Conservation (phyloP, 2,888 invertebrate genomes). For the Drosophila colorata region DNA sequence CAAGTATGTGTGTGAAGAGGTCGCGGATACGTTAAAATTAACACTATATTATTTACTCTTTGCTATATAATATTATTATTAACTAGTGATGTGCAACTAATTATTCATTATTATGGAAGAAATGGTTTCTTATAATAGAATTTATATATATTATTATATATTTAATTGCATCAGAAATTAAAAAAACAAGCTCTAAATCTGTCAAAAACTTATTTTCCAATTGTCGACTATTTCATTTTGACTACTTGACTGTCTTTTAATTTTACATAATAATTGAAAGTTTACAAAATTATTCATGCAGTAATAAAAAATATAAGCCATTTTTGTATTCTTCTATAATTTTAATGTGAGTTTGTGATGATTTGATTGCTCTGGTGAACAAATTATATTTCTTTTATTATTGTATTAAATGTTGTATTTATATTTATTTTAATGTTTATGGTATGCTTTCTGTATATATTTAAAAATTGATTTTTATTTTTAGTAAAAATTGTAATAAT, state of each 20-base stretch:
- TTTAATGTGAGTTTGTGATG: conserved; percentile 33
- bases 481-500: conserved; percentile 21
- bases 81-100: neutral
- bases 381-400: conserved; percentile 24
- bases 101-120: neutral
- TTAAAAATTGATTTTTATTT: conserved; percentile 43
- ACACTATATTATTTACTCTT: no score
- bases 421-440: conserved; percentile 47
- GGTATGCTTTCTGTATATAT: conserved; percentile 59
- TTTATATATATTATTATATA: neutral
- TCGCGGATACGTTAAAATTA: neutral
- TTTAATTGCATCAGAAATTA: neutral
- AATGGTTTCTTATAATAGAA: no score
- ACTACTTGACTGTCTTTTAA: conserved; percentile 24
- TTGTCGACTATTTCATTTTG: neutral
- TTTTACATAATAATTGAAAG: neutral
- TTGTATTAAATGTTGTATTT: conserved; percentile 19
- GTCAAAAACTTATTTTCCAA: neutral
- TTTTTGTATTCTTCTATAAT: conserved; percentile 1
- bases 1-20: neutral
- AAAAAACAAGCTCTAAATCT: neutral
- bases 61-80: neutral
- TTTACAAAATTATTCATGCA: conserved; percentile 27
- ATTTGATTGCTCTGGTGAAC: conserved; percentile 48
- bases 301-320: conserved; percentile 26